Conservation (phyloP, 1,140 invertebrate genomes). For the Macrostomum lignano region DNA sequence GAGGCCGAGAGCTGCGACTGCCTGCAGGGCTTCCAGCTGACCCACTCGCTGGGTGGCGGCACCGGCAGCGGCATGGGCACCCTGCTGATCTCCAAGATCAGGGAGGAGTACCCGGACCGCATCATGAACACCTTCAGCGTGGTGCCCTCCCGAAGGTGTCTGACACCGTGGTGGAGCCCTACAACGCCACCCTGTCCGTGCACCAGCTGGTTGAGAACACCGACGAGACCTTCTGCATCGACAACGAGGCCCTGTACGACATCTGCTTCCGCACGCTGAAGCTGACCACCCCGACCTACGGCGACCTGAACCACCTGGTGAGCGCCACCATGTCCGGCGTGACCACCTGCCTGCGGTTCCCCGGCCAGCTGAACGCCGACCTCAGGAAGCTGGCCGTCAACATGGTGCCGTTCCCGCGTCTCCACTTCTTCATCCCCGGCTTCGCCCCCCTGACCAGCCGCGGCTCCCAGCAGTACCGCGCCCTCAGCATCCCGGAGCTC, state of each 20-base stretch:
- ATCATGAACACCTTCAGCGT: conserved; percentile 65
- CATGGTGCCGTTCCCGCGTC: conserved; percentile 57
- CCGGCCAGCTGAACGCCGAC: conserved; percentile 42
- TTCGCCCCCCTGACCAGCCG: conserved; percentile 28
- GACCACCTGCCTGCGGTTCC: conserved; percentile 34
- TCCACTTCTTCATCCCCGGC: conserved; percentile 14
- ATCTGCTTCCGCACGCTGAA: conserved; percentile 41
- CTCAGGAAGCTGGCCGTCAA: conserved; percentile 64
- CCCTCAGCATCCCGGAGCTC: conserved; percentile 37
- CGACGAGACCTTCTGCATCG: conserved; percentile 58
- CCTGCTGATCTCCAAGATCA: conserved; percentile 14
- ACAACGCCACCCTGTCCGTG: conserved; percentile 59
- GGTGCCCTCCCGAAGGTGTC: conserved; percentile 30
- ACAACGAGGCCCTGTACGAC: conserved; percentile 45
- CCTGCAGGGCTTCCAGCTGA: too few relatives aligned
- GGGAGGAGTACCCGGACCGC: conserved; percentile 39
- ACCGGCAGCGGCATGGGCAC: conserved; percentile 14
- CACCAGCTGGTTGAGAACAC: conserved; percentile 63
- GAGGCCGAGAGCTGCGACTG: too few relatives aligned
- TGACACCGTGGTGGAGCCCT: conserved; percentile 60
- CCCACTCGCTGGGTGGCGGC: too few relatives aligned
- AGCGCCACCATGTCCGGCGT: conserved; percentile 37
- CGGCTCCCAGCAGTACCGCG: conserved; percentile 25
- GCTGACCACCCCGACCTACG: conserved; percentile 34
- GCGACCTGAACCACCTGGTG: conserved; percentile 38